Evolutionary conservation across 2,113 vertebrate genomes (phyloP), one percentile per base, ranked within the genome.

Genomic region (Blennius ocellaris): DNA sequence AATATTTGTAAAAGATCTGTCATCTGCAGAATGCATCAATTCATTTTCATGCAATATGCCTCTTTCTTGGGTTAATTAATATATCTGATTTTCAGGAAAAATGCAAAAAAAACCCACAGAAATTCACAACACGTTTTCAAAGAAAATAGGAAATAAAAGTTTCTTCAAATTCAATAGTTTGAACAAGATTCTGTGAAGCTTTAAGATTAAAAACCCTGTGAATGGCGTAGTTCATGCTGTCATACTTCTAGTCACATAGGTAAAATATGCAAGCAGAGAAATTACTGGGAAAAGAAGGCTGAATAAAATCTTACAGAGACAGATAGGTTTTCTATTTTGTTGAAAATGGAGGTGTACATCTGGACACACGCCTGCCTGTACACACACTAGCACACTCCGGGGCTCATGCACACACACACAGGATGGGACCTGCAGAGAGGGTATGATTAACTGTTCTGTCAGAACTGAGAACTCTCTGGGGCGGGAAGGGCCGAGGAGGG

Each of bases 381-480:
- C 52, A 16, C 14, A 48, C 16, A 52, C 50, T 21, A 48, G 36
- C 30, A 17, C 21, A 43, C 9, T 36, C 41, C 38, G 14, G 21
- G 21, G 21, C 21, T 30, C 57, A 60, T 11, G 48, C 43, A 57
- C 69, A 69, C 39, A 69, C 39, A 63, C 51, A 61, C 48, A 59
- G 70, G 81, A 87, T 56, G 84, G 80, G 71, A 86, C 81, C 88
- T 87, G 83, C 76, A 71, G 82, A 90, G 86, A 80, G 80, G 68
- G 66, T 86, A 79, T 90, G 89, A 92, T 90, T 85, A 90, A 92
- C 85, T 86, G 81, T 85, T 90, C 86, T 89, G 88, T 88, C 91
- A 89, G 73, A 85, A 78, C 48, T 73, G 81, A 86, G 82, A 86
- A 84, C 60, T 83, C 87, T 82, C 82, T 57, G 78, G 84, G 85